Conservation (phyloP, 2,888 invertebrate species). For the Teinopalpus imperialis region DNA sequence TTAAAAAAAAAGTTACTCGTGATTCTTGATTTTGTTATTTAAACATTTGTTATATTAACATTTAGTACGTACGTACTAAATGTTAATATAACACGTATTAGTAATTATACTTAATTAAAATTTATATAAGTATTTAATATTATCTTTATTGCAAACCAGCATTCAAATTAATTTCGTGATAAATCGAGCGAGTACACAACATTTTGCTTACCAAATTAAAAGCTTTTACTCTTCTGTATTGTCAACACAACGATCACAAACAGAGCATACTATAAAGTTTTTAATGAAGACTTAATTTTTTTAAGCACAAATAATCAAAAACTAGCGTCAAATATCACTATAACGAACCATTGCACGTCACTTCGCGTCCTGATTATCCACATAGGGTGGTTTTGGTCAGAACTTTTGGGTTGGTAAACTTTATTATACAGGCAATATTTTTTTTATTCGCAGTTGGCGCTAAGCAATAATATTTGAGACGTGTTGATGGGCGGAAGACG, state of each 20-base stretch:
- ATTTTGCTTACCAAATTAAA: constrained; percentile 9
- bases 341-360: constrained; percentile 63
- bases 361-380: constrained; percentile 51
- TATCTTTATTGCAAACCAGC: too few relatives aligned
- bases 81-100: too few relatives aligned
- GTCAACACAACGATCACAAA: constrained; percentile 48
- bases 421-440: constrained; percentile 2
- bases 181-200: too few relatives aligned
- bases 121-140: too few relatives aligned
- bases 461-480: constrained; percentile 33
- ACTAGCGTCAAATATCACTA: constrained; percentile 65
- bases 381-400: constrained; percentile 41
- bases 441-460: not conserved
- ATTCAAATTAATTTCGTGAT: too few relatives aligned
- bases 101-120: too few relatives aligned
- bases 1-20: too few relatives aligned
- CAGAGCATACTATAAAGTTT: constrained; percentile 44
- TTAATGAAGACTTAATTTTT: constrained; percentile 30
- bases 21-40: too few relatives aligned
- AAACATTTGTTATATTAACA: too few relatives aligned
- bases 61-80: too few relatives aligned
- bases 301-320: constrained; percentile 49
- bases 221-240: constrained; percentile 3
- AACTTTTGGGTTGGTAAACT: constrained; percentile 8
- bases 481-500: constrained; percentile 46